Evolutionary conservation across 2,113 vertebrate species (phyloP), one percentile per base, ranked within the genome.

Genomic region (Mustela nigripes): DNA sequence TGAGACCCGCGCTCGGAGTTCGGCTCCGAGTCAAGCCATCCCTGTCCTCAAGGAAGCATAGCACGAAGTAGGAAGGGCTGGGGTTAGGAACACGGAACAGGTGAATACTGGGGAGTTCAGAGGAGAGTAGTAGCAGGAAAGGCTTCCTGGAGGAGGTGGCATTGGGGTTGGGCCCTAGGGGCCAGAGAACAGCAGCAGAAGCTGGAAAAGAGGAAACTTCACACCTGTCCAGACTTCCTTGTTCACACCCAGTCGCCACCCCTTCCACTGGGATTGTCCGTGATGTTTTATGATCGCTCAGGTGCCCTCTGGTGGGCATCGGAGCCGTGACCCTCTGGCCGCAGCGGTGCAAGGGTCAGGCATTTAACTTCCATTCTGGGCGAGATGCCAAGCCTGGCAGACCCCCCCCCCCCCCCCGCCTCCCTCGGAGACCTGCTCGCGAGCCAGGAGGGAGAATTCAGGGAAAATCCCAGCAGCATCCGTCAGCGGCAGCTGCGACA

Each of bases 361-460:
- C 92, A 98, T 97, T 98, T 97, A 94, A 96, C 98, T 98, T 98
- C 98, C 98, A 97, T 98, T 98, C 97, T 50, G 74, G 97, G 82
- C 96, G 73, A 96, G 95, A 78, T 97, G 98, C 98, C 97, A 95
- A 69, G 97, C 89, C 74, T 88, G 7, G 96, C 74, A 19, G 97
- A 97, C 94, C 95, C 78, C 98, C 95, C 28, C 36, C 28, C 36
- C 36, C 36, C 36, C 36, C 2, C 36, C 36, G 36, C 58, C 28
- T 67, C 58, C n/a, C 58, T 58, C 93, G 67, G 33, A 91, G 98
- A 98, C 69, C 98, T 93, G 36, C 94, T 98, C 95, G 67, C 0
- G 5, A 4, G 39, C 31, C 93, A 15, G 0, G 56, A 74, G 97
- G 92, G 97, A 97, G 80, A 96, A 67, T 92, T 69, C 65, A 85